Conservation (phyloP, 2,797 vertebrate species). For the Sphenodon punctatus region DNA sequence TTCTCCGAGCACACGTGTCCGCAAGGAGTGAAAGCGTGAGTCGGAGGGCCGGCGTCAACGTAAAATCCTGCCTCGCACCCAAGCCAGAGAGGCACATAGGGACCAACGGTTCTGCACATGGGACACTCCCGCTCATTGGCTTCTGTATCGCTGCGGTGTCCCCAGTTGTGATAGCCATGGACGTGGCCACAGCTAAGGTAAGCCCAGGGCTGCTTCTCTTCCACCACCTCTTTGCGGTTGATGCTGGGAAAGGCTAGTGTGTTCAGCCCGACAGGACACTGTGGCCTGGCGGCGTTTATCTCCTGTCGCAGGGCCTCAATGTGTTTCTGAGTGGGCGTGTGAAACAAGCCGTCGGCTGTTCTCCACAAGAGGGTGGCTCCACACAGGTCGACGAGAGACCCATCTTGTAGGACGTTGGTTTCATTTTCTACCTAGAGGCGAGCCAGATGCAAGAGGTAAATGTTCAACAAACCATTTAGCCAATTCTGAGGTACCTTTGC, state of each 20-base stretch:
- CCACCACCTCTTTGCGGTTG: slow-evolving; percentile 90
- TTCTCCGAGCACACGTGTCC: slow-evolving; percentile 99
- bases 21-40: slow-evolving; percentile 93
- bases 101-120: slow-evolving; percentile 94
- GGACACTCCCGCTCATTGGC: slow-evolving; percentile 92
- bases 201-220: slow-evolving; percentile 97
- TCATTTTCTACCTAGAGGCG: slow-evolving; percentile 90
- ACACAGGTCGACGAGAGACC: slow-evolving; percentile 95
- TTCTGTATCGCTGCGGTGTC: slow-evolving; percentile 90
- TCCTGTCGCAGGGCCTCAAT: slow-evolving; percentile 92
- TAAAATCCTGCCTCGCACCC: slow-evolving; percentile 96
- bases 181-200: slow-evolving; percentile 95
- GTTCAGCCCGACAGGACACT: slow-evolving; percentile 89
- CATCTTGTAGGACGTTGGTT: slow-evolving; percentile 93
- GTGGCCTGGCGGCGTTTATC: slow-evolving; percentile 82
- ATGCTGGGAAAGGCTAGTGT: slow-evolving; percentile 98
- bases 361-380: slow-evolving; percentile 97
- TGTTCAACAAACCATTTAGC: neutral
- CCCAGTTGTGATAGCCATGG: slow-evolving; percentile 97
- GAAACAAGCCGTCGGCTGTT: slow-evolving; percentile 93
- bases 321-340: slow-evolving; percentile 96
- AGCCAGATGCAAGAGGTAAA: fast-evolving
- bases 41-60: slow-evolving; percentile 92
- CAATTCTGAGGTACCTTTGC: neutral
- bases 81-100: slow-evolving; percentile 95